These are phyloP conservation scores for Drymodes brunneopygia DNA, from an alignment of 2,113 vertebrate genomes.

Conservation along the genomic window DNA sequence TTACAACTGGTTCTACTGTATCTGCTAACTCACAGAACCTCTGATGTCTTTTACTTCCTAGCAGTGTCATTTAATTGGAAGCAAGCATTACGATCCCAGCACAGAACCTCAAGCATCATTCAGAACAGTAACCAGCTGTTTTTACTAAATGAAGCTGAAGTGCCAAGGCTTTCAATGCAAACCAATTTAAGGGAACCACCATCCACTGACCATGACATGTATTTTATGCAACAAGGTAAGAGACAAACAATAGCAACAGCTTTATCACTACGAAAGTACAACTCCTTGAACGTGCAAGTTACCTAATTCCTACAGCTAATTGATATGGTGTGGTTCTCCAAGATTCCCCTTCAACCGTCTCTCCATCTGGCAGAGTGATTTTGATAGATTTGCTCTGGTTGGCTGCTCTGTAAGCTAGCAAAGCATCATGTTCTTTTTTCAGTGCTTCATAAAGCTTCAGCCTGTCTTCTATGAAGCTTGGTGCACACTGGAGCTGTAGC, in stretches of 20 bases:
- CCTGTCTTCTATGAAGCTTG: conserved; percentile 70
- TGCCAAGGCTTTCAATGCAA: neutral
- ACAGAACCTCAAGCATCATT: neutral
- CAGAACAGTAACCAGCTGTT: neutral
- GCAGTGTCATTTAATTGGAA: neutral
- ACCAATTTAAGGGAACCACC: neutral
- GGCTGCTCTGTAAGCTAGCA: conserved; percentile 39
- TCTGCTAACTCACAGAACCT: neutral
- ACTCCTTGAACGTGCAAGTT: neutral
- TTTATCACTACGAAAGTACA: neutral
- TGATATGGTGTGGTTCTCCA: conserved; percentile 76
- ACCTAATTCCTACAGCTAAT: conserved; percentile 74
- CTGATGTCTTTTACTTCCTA: neutral
- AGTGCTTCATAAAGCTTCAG: conserved; percentile 69
- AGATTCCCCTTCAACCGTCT: conserved; percentile 50
- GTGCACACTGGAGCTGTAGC: conserved; percentile 41
- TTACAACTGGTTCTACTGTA: neutral
- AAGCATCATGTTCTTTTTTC: conserved; percentile 69
- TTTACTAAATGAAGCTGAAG: neutral
- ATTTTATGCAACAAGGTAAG: neutral
- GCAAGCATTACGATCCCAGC: neutral
- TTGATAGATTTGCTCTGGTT: conserved; percentile 55
- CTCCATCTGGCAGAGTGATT: conserved; percentile 60
- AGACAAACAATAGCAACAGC: neutral
- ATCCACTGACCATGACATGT: rapidly evolving